Conservation (phyloP, 2,113 vertebrate species). For the Gopherus evgoodei region DNA sequence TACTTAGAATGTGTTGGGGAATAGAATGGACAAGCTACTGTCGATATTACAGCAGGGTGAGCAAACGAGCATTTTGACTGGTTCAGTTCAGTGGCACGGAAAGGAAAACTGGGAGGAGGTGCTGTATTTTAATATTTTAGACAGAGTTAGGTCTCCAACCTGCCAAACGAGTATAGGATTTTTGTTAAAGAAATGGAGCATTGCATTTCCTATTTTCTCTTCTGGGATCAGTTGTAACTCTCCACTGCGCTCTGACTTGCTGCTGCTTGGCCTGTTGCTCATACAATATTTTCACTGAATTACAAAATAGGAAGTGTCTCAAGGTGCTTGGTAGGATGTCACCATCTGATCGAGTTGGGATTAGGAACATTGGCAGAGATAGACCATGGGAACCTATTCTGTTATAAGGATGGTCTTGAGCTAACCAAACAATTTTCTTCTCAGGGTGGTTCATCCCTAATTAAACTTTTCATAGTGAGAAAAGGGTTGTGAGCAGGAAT, state of each 20-base stretch:
- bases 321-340: not conserved
- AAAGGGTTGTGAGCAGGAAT: not conserved
- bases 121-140: not conserved
- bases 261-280: not conserved
- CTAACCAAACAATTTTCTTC: not conserved
- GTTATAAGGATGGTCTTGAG: not conserved
- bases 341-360: not conserved
- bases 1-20: not conserved
- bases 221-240: not conserved
- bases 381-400: not conserved
- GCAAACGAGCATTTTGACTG: not conserved
- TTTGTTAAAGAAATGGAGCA: not conserved
- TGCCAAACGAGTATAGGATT: not conserved
- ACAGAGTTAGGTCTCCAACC: not conserved
- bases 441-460: not conserved
- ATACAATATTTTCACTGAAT: not conserved
- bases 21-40: not conserved
- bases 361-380: not conserved
- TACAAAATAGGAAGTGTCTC: not conserved
- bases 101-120: not conserved
- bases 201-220: not conserved
- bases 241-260: not conserved
- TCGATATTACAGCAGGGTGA: conserved; percentile 16
- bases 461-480: not conserved
- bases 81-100: not conserved